Percentiles rank a stretch among this genome's conserved stretches.
phyloP scores from a whole-genome alignment of 2,888 invertebrate genomes.

The Hirtodrosophila alboralis region DNA sequence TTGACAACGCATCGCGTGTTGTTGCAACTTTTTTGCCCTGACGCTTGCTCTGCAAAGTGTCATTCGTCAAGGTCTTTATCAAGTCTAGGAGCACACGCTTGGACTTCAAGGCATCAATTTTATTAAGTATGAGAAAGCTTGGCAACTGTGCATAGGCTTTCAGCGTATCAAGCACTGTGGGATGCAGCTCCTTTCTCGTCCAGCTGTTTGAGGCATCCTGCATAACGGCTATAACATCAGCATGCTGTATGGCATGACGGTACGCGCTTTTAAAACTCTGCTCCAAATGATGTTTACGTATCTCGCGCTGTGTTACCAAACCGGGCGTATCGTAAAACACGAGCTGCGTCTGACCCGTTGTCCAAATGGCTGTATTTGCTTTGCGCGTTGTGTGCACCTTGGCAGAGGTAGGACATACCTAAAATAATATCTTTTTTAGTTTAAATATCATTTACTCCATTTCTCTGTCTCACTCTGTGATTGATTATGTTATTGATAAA shows the following conservation, averaged over 20 bases:
- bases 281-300: slow-evolving; percentile 85
- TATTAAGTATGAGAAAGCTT: slow-evolving; percentile 94
- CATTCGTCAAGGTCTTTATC: slow-evolving; percentile 88
- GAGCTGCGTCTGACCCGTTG: slow-evolving; percentile 91
- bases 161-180: slow-evolving; percentile 89
- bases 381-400: slow-evolving; percentile 96
- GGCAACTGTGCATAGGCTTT: slow-evolving; percentile 86
- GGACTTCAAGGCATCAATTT: slow-evolving; percentile 90
- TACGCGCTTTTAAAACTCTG: slow-evolving; percentile 86
- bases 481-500: slow-evolving; percentile 94
- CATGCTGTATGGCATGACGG: slow-evolving; percentile 86
- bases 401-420: slow-evolving; percentile 95
- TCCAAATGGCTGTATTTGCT: slow-evolving; percentile 89
- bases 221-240: slow-evolving; percentile 93
- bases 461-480: slow-evolving; percentile 87
- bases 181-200: slow-evolving; percentile 88
- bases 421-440: slow-evolving; percentile 39
- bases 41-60: slow-evolving; percentile 83
- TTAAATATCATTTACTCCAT: not conserved
- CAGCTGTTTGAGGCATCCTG: slow-evolving; percentile 92
- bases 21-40: slow-evolving; percentile 38
- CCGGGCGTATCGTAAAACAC: slow-evolving; percentile 98
- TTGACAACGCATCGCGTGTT: not conserved
- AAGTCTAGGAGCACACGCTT: slow-evolving; percentile 90
- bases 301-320: slow-evolving; percentile 89